Base-by-base conservation (phyloP, 2,113 vertebrate species). In the Lagopus leucura region DNA sequence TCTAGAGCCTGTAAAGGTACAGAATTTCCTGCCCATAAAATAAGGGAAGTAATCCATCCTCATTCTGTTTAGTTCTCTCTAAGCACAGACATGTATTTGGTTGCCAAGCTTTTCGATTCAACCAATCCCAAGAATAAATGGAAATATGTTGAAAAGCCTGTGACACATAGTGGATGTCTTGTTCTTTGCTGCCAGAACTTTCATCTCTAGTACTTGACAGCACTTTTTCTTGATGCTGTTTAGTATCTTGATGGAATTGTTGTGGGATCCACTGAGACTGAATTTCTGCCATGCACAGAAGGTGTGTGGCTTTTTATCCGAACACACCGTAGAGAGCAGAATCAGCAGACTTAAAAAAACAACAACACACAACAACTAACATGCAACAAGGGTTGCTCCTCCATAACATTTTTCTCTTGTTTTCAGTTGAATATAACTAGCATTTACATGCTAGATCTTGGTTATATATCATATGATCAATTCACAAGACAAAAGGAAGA, bases 31-130 rank as follows among this genome's bases (percentile, higher is more conserved):
- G 78, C 72, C 54, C 45, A 27, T 92, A 93, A 82, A 94, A 73
- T 89, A 85, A 87, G 54, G 63, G 71, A 93, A 96, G 79, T 86
- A 91, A 93, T 96, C 86, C 0, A n/a, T 95, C 82, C 88, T 95
- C 91, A 70, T 94, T 90, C 89, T 87, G 54, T 54, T 65, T 76
- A 61, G 54, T 13, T 82, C 47, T 88, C 54, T 86, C 77, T 74
- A 88, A 94, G 65, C 82, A 83, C 75, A 77, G 55, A 72, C 71
- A 64, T 74, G 73, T 79, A 64, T 91, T 90, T 96, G 25, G 40
- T 96, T 95, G 91, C 81, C 92, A 93, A 92, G 90, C 14, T 90
- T 63, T 76, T 52, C 47, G 86, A 80, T 83, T 90, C 64, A 83
- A 18, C 64, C 86, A 90, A 88, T 95, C 93, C 79, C 65, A 67